phyloP scores from a whole-genome alignment of 1,140 invertebrate species.

The Parasteatoda tepidariorum region DNA sequence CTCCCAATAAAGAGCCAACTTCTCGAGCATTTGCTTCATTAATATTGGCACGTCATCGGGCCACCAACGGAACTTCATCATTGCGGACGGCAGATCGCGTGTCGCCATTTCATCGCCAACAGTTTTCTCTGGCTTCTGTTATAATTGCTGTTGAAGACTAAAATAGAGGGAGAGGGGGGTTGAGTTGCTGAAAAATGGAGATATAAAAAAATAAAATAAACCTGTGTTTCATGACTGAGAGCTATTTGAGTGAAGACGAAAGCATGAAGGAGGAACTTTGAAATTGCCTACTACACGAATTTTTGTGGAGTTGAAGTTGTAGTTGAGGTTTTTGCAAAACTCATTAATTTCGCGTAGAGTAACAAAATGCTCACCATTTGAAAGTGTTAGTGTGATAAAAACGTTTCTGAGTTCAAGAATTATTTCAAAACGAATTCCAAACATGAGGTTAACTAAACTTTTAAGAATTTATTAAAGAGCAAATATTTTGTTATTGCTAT shows the following conservation, averaged over 20 bases:
- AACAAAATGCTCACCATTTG: background rate
- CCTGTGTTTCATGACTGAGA: slow-evolving; percentile 35
- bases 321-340: background rate
- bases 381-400: too few relatives aligned
- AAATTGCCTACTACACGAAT: slow-evolving; percentile 43
- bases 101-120: slow-evolving; percentile 1
- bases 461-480: too few relatives aligned
- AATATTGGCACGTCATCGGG: slow-evolving; percentile 45
- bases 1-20: slow-evolving; percentile 34
- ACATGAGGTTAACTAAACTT: too few relatives aligned
- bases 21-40: slow-evolving; percentile 10
- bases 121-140: slow-evolving; percentile 17
- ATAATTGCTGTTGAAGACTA: slow-evolving; percentile 16
- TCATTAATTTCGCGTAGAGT: background rate
- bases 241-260: slow-evolving; percentile 28
- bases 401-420: too few relatives aligned
- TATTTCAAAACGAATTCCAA: too few relatives aligned
- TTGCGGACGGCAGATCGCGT: background rate
- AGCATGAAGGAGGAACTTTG: background rate
- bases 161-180: background rate
- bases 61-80: slow-evolving; percentile 3
- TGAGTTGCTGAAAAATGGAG: background rate
- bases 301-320: background rate
- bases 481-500: too few relatives aligned
- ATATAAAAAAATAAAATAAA: slow-evolving; percentile 2